phyloP scores from a whole-genome alignment of 2,797 vertebrate genomes.

The Notamacropus eugenii region DNA sequence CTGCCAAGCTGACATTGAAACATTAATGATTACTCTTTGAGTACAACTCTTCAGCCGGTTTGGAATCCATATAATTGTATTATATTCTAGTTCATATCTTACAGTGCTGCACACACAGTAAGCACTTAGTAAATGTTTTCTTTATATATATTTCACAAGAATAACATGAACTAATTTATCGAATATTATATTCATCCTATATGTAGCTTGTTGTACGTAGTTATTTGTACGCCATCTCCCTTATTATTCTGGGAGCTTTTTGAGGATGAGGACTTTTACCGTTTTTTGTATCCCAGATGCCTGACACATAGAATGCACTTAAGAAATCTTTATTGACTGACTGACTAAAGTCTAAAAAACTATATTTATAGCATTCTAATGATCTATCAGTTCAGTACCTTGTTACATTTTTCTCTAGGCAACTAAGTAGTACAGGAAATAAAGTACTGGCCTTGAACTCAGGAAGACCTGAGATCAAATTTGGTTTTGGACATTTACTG shows the following conservation, averaged over 20 bases:
- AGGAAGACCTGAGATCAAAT: no score
- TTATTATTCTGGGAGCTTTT: background rate
- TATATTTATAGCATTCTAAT: background rate
- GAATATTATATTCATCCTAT: background rate
- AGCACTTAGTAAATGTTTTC: background rate
- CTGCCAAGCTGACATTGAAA: background rate
- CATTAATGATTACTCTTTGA: background rate
- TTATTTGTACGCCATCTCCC: background rate
- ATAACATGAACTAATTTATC: background rate
- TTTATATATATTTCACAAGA: background rate
- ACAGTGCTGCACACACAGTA: background rate
- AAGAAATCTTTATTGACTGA: background rate
- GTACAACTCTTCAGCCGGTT: background rate
- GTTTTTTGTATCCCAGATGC: background rate
- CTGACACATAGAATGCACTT: background rate
- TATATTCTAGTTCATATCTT: background rate
- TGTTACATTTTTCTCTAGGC: background rate
- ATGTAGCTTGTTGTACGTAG: background rate
- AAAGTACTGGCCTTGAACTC: no score
- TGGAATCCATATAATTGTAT: background rate
- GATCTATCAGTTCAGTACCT: background rate
- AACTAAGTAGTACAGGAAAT: background rate
- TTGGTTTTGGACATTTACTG: no score
- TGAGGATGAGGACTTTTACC: background rate
- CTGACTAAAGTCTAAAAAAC: background rate